Evolutionary conservation across 1,140 invertebrate genomes (phyloP).

Genomic region (Drosophila kikkawai): DNA sequence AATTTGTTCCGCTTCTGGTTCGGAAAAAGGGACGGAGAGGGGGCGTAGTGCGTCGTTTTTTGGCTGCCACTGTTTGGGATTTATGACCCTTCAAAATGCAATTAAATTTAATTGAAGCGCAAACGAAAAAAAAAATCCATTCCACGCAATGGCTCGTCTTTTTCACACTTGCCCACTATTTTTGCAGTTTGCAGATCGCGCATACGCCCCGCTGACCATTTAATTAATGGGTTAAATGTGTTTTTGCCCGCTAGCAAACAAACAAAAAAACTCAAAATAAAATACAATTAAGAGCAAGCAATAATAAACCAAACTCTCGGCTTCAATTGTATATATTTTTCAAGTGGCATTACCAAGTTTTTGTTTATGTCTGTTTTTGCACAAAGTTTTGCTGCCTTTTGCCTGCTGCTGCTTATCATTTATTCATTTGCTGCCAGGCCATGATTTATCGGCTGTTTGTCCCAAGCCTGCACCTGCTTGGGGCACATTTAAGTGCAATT

Average conservation of each 20-base stretch:
- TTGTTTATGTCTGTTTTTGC: conserved; percentile 24
- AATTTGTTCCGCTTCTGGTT: conserved; percentile 59
- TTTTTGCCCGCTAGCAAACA: conserved; percentile 16
- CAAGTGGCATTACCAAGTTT: conserved; percentile 41
- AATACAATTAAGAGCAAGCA: conserved; percentile 17
- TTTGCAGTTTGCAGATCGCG: conserved; percentile 27
- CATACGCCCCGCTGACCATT: conserved; percentile 70
- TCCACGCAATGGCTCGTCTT: conserved; percentile 53
- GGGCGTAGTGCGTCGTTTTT: conserved; percentile 49
- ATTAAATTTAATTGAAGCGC: conserved; percentile 84
- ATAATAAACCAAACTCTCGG: conserved; percentile 41
- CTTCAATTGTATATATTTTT: conserved; percentile 25
- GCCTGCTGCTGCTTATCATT: conserved; percentile 67
- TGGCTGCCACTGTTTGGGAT: conserved; percentile 72
- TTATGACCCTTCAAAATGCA: conserved; percentile 84
- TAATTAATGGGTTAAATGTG: conserved; percentile 72
- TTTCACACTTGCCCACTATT: conserved; percentile 56
- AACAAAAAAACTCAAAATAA: conserved; percentile 12
- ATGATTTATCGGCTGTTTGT: conserved; percentile 49
- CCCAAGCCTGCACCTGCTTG: conserved; percentile 13
- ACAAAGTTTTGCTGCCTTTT: conserved; percentile 40
- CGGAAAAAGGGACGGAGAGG: background rate
- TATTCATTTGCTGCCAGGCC: conserved; percentile 56
- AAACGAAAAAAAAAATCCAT: conserved; percentile 56
- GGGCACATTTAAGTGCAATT: conserved; percentile 54